phyloP scores from a whole-genome alignment of 2,797 vertebrate species.

The Lindbergichthys nudifrons region DNA sequence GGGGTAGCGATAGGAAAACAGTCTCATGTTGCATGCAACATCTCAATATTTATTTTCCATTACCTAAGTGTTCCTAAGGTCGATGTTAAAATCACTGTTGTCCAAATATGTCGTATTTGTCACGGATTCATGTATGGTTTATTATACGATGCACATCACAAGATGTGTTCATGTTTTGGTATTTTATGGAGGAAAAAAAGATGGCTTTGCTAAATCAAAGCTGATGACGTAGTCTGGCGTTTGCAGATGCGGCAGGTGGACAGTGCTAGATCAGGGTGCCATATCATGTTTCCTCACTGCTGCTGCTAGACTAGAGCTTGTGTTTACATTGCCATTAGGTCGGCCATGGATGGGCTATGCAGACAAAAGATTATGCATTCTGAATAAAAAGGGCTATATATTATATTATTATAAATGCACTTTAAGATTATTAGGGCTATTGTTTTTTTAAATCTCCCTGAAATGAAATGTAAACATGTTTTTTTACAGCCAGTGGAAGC shows the following conservation, averaged over 20 bases:
- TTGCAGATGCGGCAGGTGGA: constrained; percentile 80
- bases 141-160: constrained; percentile 16
- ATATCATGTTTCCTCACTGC: constrained; percentile 39
- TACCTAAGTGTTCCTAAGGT: neutral
- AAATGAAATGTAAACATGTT: constrained; percentile 30
- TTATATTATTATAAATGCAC: constrained; percentile 2
- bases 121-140: constrained; percentile 20
- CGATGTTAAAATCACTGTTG: neutral
- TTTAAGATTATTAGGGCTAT: neutral
- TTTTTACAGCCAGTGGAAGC: constrained; percentile 92
- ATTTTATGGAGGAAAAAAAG: constrained; percentile 17
- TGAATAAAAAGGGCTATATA: neutral
- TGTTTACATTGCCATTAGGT: constrained; percentile 69
- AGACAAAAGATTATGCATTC: constrained; percentile 5
- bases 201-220: constrained; percentile 56
- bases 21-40: neutral
- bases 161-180: neutral
- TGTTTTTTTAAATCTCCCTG: constrained; percentile 16
- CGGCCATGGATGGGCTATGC: constrained; percentile 22
- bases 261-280: constrained; percentile 40
- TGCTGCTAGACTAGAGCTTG: constrained; percentile 29
- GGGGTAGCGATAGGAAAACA: neutral
- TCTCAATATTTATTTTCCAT: constrained; percentile 1
- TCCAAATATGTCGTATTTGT: constrained; percentile 3
- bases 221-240: constrained; percentile 60